Base-by-base conservation (phyloP, 2,888 invertebrate species). In the Plagodis dolabraria region DNA sequence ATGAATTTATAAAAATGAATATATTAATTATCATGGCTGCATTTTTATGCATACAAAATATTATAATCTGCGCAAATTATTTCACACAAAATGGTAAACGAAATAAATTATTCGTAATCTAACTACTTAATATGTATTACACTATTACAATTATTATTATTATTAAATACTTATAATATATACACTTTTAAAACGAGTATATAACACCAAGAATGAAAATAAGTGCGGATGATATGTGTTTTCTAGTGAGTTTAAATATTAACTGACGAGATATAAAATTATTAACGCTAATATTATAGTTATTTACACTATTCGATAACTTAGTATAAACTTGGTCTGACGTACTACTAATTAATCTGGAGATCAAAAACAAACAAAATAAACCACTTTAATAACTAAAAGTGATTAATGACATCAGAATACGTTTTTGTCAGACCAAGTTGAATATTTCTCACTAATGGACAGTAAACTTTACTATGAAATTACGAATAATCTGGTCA, bases 201-300 rank as follows among this genome's bases (percentile, higher is more conserved):
- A 73, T 85, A 86, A 91, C 89, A 91, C 78, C 88, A 82, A 92
- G 86, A 90, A 85, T 89, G 86, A 88, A 82, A 87, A 80, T 83
- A 79, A 82, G 92, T 92, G 91, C 90, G 64, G 79, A 88, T 91
- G 92, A 92, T 92, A 92, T 92, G 91, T 89, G 82, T 86, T 75
- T 70, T 85, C 88, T 87, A 87, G 87, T 89, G 88, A 86, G 77
- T 79, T 63, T 33, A 68, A 68, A 72, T 70, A 72, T 77, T 72
- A 75, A 70, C 74, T 73, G 72, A 71, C 74, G 69, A 72, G 56
- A 85, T 89, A 89, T 84, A 87, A 89, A 88, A 88, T 80, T 82
- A 79, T 82, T 85, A 86, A 84, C 72, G 69, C 83, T 87, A 87
- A 68, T 54, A 65, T 69, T 10, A 70, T 58, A 64, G 64, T 72